Evolutionary conservation across 2,888 invertebrate genomes (phyloP), one percentile per base, ranked within the genome.

Genomic region (Pterostichus niger): DNA sequence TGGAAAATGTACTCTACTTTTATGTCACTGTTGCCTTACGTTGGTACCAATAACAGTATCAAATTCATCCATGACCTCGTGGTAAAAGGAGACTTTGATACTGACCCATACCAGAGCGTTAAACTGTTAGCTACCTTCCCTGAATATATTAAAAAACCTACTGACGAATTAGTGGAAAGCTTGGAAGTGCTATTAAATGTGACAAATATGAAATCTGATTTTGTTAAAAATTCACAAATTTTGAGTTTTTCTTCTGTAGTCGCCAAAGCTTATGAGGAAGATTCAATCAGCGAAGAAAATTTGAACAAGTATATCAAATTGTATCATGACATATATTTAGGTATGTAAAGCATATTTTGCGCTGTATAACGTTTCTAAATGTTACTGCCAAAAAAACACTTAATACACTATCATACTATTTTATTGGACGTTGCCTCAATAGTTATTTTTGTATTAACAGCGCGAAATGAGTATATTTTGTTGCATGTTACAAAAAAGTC

Each of bases 171-270:
- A 17, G 40, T 68, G 10, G 33, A 77, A 44, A 40, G 56, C 7
- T 56, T 40, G 13, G 35, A 54, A 76, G 35, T 5, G n/a, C 7
- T 71, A 9, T 15, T 71, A 11, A 40, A 71, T 40, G 15, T 44
- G 15, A 9, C 9, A 71, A 40, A 64, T 64, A 35, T 35, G 0
- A 13, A 13, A 35, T 2, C 11, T 2, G 40, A n/a, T 13, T 7
- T 33, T 13, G 35, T 71, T 17, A 71, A 15, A 44, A 46, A 44
- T 71, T 15, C 17, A 3, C 44, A 13, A 44, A 44, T 71, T 1
- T 49, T 68, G 17, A 81, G 81, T 44, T 81, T 73, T 71, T 73
- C 81, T 17, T 49, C 56, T n/a, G 40, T 73, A n/a, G 44, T 81
- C 17, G 71, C n/a, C 1, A 11, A n/a, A 6, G 49, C 17, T 35